A percentile compares a stretch with the other conserved stretches of the same genome.
Conservation (phyloP, 2,888 invertebrate species). For the Lasioglossum calceatum region DNA sequence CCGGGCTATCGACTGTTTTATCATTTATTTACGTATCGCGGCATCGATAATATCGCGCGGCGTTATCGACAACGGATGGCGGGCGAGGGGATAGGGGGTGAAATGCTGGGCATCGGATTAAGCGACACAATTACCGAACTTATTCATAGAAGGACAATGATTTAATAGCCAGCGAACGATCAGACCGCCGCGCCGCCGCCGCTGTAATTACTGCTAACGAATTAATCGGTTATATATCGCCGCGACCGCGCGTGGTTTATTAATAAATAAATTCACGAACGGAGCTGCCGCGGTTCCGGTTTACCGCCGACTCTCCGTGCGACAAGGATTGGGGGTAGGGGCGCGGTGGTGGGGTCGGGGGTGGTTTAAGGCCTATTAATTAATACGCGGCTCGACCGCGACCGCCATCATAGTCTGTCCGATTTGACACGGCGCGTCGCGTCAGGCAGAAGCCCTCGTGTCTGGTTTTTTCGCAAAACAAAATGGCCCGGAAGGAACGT, state of each 20-base stretch:
- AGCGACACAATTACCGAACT: slow-evolving; percentile 47
- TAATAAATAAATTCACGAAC: slow-evolving; percentile 25
- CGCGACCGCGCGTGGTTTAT: slow-evolving; percentile 12
- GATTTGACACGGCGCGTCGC: background rate
- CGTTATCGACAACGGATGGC: slow-evolving; percentile 21
- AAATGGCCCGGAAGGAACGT: slow-evolving; percentile 1
- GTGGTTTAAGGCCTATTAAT: slow-evolving; percentile 16
- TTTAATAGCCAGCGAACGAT: slow-evolving; percentile 48
- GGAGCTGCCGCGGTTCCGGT: slow-evolving; percentile 18
- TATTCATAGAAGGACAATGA: slow-evolving; percentile 48
- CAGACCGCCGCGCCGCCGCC: slow-evolving; percentile 13
- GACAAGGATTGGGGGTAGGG: background rate
- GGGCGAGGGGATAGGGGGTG: background rate
- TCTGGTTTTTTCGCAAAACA: background rate
- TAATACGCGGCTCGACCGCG: slow-evolving; percentile 2
- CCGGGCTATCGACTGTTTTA: slow-evolving; percentile 8
- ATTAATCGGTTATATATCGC: slow-evolving; percentile 27
- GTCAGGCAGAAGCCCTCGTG: background rate
- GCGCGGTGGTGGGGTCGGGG: background rate
- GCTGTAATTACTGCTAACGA: slow-evolving; percentile 41
- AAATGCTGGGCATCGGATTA: slow-evolving; percentile 35
- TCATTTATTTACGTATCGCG: slow-evolving; percentile 33
- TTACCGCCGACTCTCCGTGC: background rate
- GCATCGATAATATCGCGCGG: slow-evolving; percentile 34
- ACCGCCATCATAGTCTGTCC: background rate